A percentile compares a stretch with the other conserved stretches of the same genome.
Conservation (phyloP, 2,113 vertebrate genomes). For the human (Homo sapiens) region DNA sequence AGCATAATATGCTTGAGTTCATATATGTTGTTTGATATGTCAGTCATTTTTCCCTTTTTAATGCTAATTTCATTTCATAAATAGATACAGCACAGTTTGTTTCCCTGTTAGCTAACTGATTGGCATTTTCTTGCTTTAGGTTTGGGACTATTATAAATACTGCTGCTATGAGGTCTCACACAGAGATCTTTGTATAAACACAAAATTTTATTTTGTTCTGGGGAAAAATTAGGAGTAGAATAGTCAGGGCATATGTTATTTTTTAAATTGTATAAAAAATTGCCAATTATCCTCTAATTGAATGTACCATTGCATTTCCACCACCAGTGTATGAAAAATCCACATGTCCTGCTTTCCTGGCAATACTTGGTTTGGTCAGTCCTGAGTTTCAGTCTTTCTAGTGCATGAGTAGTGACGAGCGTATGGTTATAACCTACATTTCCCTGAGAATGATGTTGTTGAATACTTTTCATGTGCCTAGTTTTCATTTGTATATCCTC, state of each 20-base stretch:
- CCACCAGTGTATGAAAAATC: not conserved
- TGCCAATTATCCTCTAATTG: not conserved
- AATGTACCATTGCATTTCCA: fast-evolving
- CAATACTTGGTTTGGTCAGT: not conserved
- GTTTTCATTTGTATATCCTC: not conserved
- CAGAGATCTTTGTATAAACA: not conserved
- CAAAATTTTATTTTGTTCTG: not conserved
- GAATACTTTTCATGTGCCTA: not conserved
- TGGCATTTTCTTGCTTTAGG: not conserved
- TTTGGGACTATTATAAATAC: not conserved
- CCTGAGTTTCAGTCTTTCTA: not conserved
- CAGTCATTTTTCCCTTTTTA: not conserved
- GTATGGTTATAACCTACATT: not conserved
- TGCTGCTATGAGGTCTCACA: not conserved
- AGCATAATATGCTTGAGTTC: not conserved
- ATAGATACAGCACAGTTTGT: not conserved
- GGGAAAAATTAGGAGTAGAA: not conserved
- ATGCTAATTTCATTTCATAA: not conserved
- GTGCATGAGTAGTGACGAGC: not conserved
- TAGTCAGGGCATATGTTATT: not conserved
- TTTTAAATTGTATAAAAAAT: not conserved
- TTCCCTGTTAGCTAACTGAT: not conserved
- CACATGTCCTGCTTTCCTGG: not conserved
- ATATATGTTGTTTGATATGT: not conserved
- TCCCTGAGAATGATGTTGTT: not conserved